Evolutionary conservation across 1,140 invertebrate genomes (phyloP), one percentile per base, ranked within the genome.

Genomic region (Drosophila neocordata): DNA sequence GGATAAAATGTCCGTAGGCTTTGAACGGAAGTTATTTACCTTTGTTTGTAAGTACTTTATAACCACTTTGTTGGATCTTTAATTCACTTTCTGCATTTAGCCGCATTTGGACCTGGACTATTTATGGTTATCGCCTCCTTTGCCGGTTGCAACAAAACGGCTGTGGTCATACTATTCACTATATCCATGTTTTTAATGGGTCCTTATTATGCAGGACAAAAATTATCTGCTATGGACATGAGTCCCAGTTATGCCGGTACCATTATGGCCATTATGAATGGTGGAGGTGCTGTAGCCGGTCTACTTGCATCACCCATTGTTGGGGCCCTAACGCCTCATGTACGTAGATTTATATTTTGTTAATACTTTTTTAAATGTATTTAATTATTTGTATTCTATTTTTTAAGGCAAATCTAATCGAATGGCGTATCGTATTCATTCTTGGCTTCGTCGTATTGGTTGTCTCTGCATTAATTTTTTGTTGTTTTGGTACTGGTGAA

Each of bases 211-310:
- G 93, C 94, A 0, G 94, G 94, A 4, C 94, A 95, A 89, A 94
- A 95, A 76, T 94, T 96, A 11, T 96, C 96, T 73, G 95, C 95
- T 3, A 90, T 96, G 35, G 96, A 97, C 84, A 93, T 97, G 56
- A 96, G 95, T 66, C 95, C 95, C 20, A 95, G 95, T 77, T 96
- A 94, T 90, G 94, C 96, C 3, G 96, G 95, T 51, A 95, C 95
- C 0, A 92, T 97, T 27, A 96, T 96, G 95, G 96, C 95, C 0
- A 92, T 97, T 3, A 94, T 95, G 0, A 97, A 97, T 77, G 96
- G 96, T 0, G 93, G 96, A 41, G 96, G 96, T 0, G 95, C 96
- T 0, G 84, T 97, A 85, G 96, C 31, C 94, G 96, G 96, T 1
- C 95, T 97, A 35, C 83, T 96, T 1, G 94, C 94, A 4, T 96